These are phyloP conservation scores for Myotis vivesi DNA, from an alignment of 2,797 vertebrate genomes.

Conservation along the genomic window DNA sequence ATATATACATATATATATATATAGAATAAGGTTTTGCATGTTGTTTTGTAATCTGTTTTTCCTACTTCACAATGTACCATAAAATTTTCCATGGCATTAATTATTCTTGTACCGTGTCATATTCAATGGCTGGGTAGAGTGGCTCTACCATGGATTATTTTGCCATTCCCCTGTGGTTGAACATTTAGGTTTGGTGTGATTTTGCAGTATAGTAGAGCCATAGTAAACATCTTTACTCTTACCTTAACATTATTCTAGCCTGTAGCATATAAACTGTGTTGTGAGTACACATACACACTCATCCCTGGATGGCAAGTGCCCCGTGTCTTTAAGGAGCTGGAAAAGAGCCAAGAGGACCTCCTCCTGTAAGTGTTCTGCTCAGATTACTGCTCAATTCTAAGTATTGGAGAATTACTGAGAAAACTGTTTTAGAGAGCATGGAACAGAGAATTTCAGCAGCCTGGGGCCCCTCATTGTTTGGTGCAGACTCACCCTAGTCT, in stretches of 20 bases:
- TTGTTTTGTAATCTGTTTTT: slow-evolving; percentile 9
- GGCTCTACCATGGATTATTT: not conserved
- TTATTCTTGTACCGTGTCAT: slow-evolving; percentile 17
- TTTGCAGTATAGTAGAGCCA: not conserved
- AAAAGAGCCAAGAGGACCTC: not conserved
- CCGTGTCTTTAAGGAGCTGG: not conserved
- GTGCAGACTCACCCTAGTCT: not conserved
- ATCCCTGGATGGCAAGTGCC: not conserved
- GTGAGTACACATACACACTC: not conserved
- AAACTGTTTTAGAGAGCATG: not conserved
- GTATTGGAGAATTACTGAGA: not conserved
- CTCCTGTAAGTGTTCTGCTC: not conserved
- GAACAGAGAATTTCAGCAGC: not conserved
- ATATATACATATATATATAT: not conserved
- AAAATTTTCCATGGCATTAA: slow-evolving; percentile 1
- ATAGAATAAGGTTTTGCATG: not conserved
- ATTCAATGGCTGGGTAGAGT: not conserved
- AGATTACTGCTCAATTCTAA: not conserved
- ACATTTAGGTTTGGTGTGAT: not conserved
- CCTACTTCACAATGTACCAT: not conserved
- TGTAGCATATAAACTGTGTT: not conserved
- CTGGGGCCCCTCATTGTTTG: not conserved
- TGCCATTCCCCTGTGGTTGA: not conserved
- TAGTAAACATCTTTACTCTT: not conserved
- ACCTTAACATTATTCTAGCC: not conserved